Evolutionary conservation across 2,888 invertebrate species (phyloP), one percentile per base, ranked within the genome.

Genomic region (Candidula unifasciata): DNA sequence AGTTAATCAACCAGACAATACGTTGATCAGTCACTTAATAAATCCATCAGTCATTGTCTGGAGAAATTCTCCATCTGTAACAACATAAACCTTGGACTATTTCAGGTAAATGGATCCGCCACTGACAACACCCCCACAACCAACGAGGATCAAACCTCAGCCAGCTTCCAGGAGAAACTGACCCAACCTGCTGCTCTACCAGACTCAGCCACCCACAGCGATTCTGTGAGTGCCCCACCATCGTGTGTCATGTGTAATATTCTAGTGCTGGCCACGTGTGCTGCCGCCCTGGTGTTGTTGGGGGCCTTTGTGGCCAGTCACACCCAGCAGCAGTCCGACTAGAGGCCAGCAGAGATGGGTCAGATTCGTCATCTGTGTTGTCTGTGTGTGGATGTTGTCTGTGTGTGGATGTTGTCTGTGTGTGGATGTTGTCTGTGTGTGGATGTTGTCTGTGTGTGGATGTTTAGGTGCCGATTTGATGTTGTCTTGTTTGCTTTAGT

Each of bases 81-180:
- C 44, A 44, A 10, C 44, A 44, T 44, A 13, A 44, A 44, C 44
- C 44, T 13, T 73, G n/a, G 3, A 27, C 44, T 69, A 10, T 87
- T 87, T 60, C 81, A 87, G 82, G 83, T 89, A 83, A 90, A 90
- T 87, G 91, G 86, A 3, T 64, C 74, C 21, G 37, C 44, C 18
- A 81, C 73, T 44, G 83, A 57, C n/a, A 76, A 74, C 6, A 82
- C 27, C 5, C 74, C 71, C 60, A 44, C 74, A 44, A 74, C 54
- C 33, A 83, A 89, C 87, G 89, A 88, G 69, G 89, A 89, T 60
- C 87, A 90, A 54, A 87, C 88, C 16, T 84, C 90, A 60, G 90
- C 90, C 82, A 90, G 91, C 82, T 87, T 90, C n/a, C 90, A 90
- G n/a, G 77, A 87, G 8, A 80, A 88, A 30, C 76, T 90, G 64